Conservation (phyloP, 2,888 invertebrate species). For the Callyntrura sp. region DNA sequence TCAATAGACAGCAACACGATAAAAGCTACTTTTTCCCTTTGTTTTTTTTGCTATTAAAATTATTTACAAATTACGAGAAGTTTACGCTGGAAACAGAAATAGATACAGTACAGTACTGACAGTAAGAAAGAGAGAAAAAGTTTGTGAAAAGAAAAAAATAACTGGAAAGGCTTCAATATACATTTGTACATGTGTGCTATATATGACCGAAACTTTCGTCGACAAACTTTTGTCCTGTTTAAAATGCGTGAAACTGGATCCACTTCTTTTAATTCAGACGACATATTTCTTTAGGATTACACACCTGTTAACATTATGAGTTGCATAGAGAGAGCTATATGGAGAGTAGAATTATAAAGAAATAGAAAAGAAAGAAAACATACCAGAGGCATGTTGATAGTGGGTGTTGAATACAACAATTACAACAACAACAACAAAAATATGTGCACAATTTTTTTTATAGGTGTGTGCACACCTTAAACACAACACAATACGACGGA, state of each 20-base stretch:
- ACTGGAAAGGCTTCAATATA: neutral
- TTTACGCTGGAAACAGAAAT: neutral
- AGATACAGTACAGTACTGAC: neutral
- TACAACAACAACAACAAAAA: slow-evolving; percentile 57
- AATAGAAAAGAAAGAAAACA: slow-evolving; percentile 66
- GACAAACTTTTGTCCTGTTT: neutral
- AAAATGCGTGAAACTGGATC: neutral
- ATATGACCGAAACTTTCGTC: neutral
- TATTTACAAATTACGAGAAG: slow-evolving; percentile 32
- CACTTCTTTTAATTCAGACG: slow-evolving; percentile 25
- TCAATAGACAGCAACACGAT: slow-evolving; percentile 42
- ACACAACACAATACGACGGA: slow-evolving; percentile 30
- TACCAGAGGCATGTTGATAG: slow-evolving; percentile 80
- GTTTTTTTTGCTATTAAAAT: neutral
- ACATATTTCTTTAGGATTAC: neutral
- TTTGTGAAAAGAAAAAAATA: neutral
- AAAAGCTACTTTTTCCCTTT: neutral
- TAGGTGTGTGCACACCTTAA: slow-evolving; percentile 41
- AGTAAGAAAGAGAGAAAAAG: neutral
- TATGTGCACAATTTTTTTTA: slow-evolving; percentile 42
- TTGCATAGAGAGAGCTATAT: neutral
- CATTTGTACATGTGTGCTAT: neutral
- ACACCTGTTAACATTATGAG: neutral
- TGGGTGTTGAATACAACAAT: slow-evolving; percentile 27
- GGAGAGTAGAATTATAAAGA: neutral